Percentiles rank a stretch among this genome's conserved stretches.
phyloP scores from a whole-genome alignment of 1,140 invertebrate species.

The Protaetia brevitarsis region DNA sequence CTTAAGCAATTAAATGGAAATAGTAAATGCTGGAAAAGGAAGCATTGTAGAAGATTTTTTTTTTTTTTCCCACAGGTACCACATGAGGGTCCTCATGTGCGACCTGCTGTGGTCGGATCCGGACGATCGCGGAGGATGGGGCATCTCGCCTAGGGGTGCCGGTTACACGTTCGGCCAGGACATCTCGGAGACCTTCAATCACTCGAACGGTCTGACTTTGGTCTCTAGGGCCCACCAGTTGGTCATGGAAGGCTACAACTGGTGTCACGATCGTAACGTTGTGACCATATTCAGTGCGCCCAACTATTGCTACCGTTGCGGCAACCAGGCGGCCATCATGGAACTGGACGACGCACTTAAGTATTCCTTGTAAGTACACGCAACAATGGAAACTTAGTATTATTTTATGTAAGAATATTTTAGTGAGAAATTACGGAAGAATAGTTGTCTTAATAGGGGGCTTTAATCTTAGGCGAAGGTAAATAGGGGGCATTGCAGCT shows the following conservation, averaged over 20 bases:
- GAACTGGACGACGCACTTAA: constrained; percentile 99
- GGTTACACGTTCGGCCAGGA: constrained; percentile 99
- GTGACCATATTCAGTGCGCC: constrained; percentile 99
- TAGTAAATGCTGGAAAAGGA: too few relatives aligned
- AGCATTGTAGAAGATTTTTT: too few relatives aligned
- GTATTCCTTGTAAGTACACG: constrained; percentile 99
- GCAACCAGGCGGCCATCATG: constrained; percentile 99
- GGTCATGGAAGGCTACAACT: constrained; percentile 99
- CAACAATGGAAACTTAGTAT: too few relatives aligned
- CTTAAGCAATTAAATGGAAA: too few relatives aligned
- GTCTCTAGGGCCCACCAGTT: constrained; percentile 99
- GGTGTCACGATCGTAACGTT: constrained; percentile 99
- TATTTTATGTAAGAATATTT: too few relatives aligned
- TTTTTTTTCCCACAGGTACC: constrained; percentile 77
- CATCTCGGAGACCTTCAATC: constrained; percentile 99
- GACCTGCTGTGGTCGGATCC: constrained; percentile 99
- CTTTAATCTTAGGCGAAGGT: too few relatives aligned
- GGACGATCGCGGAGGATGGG: constrained; percentile 98
- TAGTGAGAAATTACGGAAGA: too few relatives aligned
- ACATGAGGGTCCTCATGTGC: constrained; percentile 99
- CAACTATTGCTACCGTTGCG: constrained; percentile 99
- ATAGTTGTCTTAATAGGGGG: too few relatives aligned
- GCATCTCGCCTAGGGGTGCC: constrained; percentile 97
- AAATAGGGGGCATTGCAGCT: too few relatives aligned
- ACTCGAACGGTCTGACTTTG: constrained; percentile 96